Conservation (phyloP, 2,888 invertebrate genomes). For the Spodoptera exigua region DNA sequence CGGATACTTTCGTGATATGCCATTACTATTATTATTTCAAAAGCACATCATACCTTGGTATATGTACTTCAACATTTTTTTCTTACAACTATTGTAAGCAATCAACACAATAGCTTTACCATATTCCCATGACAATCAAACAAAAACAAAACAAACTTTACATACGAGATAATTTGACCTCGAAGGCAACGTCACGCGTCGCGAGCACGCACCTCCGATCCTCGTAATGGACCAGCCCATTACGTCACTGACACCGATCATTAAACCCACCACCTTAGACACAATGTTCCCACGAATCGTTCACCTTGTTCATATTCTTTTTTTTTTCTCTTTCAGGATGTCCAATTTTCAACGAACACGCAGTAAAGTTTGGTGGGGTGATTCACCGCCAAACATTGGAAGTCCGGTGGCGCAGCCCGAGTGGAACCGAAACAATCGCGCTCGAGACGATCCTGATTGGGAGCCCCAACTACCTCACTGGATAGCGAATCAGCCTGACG, state of each 20-base stretch:
- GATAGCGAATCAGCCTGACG: conserved; percentile 85
- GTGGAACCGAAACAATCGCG: conserved; percentile 74
- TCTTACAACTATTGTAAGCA: conserved; percentile 61
- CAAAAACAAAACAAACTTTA: conserved; percentile 70
- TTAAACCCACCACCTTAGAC: conserved; percentile 73
- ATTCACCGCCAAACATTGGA: conserved; percentile 80
- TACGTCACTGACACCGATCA: conserved; percentile 83
- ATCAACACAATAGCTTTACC: conserved; percentile 66
- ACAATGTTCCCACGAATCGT: conserved; percentile 78
- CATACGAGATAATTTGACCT: conserved; percentile 74
- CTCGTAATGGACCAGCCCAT: conserved; percentile 80
- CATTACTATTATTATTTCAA: conserved; percentile 68
- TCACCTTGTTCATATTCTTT: conserved; percentile 65
- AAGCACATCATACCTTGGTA: conserved; percentile 54
- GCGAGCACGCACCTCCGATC: conserved; percentile 71
- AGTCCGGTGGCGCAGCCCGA: conserved; percentile 81
- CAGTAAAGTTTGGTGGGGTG: conserved; percentile 92
- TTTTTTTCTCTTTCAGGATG: conserved; percentile 88
- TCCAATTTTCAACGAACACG: conserved; percentile 91
- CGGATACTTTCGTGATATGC: conserved; percentile 64
- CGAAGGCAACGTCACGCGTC: conserved; percentile 78
- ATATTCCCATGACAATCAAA: conserved; percentile 77
- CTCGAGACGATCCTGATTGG: conserved; percentile 81
- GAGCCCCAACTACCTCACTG: conserved; percentile 87
- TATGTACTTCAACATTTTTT: conserved; percentile 56